phyloP scores from a whole-genome alignment of 2,797 vertebrate genomes.

The Neopelma chrysocephalum region DNA sequence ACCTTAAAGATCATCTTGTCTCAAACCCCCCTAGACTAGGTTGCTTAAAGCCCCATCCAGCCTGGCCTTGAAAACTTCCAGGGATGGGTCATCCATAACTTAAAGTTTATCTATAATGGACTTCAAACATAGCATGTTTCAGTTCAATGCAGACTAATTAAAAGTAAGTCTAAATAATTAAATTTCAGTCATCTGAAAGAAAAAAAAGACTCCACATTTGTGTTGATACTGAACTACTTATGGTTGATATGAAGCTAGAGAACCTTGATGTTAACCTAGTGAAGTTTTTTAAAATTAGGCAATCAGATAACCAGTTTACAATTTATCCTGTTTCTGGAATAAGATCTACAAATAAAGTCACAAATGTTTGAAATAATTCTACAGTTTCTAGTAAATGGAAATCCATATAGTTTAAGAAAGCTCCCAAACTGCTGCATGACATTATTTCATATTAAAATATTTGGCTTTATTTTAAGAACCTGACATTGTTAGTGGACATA shows the following conservation, averaged over 20 bases:
- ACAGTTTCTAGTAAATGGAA: neutral
- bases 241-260: neutral
- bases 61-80: neutral
- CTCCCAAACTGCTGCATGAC: neutral
- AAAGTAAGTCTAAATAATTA: neutral
- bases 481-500: slow-evolving; percentile 90
- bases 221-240: neutral
- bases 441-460: neutral
- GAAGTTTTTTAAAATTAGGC: neutral
- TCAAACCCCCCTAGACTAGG: neutral
- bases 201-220: neutral
- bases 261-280: neutral
- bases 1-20: neutral
- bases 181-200: neutral
- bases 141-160: neutral
- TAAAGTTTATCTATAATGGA: neutral
- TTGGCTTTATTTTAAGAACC: slow-evolving; percentile 80
- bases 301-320: neutral
- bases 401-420: neutral
- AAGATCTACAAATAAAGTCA: neutral
- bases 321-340: neutral
- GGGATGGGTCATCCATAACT: neutral
- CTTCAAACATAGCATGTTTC: neutral
- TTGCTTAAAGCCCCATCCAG: neutral
- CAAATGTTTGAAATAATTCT: neutral